Evolutionary conservation across 2,113 vertebrate species (phyloP).

Genomic region (Halcyon malimbica): DNA sequence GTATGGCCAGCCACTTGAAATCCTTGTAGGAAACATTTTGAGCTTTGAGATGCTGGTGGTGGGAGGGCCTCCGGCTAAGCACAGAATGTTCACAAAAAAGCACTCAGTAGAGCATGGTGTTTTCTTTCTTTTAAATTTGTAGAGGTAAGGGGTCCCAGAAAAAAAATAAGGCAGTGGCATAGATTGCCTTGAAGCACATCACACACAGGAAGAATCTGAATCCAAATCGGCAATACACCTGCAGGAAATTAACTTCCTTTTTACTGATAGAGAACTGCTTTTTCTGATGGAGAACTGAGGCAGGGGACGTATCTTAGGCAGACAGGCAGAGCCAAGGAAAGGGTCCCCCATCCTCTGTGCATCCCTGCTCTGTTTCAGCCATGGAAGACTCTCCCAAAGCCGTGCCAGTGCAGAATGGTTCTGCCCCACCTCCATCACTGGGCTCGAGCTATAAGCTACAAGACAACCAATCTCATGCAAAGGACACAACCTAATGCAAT

Average conservation of each 20-base stretch:
- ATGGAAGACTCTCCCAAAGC: background rate
- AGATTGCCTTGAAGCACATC: background rate
- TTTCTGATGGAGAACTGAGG: background rate
- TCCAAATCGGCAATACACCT: background rate
- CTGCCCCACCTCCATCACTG: background rate
- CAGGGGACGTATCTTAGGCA: background rate
- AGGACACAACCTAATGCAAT: constrained; percentile 15
- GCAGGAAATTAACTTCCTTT: background rate
- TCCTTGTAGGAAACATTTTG: background rate
- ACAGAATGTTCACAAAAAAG: background rate
- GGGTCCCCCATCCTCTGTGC: background rate
- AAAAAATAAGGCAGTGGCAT: background rate
- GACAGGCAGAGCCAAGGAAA: background rate
- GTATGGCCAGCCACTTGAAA: background rate
- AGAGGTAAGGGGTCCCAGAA: background rate
- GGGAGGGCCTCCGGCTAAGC: background rate
- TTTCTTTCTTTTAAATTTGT: background rate
- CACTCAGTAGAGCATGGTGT: background rate
- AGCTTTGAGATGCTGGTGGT: background rate
- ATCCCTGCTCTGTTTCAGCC: background rate
- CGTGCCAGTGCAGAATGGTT: background rate
- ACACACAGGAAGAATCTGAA: background rate
- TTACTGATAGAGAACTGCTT: background rate
- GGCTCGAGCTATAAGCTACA: background rate
- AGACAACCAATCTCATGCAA: background rate